These are phyloP conservation scores for Agelastica alni DNA, from an alignment of 2,888 invertebrate species.

Conservation along the genomic window DNA sequence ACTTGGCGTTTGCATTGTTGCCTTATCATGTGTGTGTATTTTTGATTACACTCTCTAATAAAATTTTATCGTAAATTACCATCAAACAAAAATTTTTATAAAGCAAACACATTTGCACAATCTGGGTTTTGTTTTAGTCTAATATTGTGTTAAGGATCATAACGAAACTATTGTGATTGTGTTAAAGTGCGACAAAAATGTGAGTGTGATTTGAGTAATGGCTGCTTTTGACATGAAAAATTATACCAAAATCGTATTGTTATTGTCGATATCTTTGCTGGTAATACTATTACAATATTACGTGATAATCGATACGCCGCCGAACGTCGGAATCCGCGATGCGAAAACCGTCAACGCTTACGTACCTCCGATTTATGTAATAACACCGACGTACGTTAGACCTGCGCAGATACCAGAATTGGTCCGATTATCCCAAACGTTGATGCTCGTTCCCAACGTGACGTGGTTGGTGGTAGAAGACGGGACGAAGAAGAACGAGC, in stretches of 20 bases:
- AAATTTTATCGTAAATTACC: too few relatives aligned
- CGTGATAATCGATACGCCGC: not conserved
- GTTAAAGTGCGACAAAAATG: too few relatives aligned
- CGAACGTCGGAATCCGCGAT: not conserved
- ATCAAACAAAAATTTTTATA: too few relatives aligned
- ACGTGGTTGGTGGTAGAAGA: constrained; percentile 96
- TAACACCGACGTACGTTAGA: constrained; percentile 76
- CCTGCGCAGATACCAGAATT: constrained; percentile 81
- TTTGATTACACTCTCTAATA: too few relatives aligned
- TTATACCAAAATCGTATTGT: not conserved
- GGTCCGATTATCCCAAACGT: constrained; percentile 83
- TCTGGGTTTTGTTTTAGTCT: too few relatives aligned
- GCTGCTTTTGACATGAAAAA: not conserved
- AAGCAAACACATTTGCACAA: too few relatives aligned
- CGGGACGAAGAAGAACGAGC: constrained; percentile 66
- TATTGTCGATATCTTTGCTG: not conserved
- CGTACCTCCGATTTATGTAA: constrained; percentile 64
- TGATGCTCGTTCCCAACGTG: constrained; percentile 83
- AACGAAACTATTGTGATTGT: too few relatives aligned
- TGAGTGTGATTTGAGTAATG: too few relatives aligned
- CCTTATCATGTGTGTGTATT: too few relatives aligned
- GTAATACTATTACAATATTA: not conserved
- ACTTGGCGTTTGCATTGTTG: too few relatives aligned
- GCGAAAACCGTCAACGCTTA: constrained; percentile 1
- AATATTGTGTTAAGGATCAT: too few relatives aligned